Evolutionary conservation across 2,113 vertebrate species (phyloP).

Genomic region (Sterna hirundo): DNA sequence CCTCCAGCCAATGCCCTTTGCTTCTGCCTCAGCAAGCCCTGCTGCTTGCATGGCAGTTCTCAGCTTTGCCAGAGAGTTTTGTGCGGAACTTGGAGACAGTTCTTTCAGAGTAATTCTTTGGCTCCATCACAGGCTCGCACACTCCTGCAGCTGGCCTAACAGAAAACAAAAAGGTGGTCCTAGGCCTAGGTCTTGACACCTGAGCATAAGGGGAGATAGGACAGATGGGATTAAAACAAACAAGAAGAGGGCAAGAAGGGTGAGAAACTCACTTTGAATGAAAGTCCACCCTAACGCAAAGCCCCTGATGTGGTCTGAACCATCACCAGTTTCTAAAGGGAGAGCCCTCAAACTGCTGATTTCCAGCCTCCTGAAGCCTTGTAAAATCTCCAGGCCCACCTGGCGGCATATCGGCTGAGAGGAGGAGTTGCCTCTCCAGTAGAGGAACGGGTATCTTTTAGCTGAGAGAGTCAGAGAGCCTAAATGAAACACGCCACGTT

Average conservation of each 20-base stretch:
- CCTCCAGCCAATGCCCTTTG: fast-evolving
- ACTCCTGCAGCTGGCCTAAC: not conserved
- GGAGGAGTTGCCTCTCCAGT: not conserved
- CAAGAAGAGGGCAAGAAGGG: not conserved
- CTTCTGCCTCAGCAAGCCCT: not conserved
- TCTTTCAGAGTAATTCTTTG: not conserved
- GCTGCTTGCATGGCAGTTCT: not conserved
- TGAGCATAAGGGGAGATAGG: not conserved
- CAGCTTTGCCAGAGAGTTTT: not conserved
- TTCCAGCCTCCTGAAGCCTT: not conserved
- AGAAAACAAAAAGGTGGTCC: not conserved
- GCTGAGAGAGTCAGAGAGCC: not conserved
- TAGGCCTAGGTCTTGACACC: not conserved
- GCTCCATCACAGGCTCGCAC: not conserved
- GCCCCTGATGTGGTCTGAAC: not conserved
- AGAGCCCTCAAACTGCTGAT: not conserved
- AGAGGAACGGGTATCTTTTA: not conserved
- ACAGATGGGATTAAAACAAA: not conserved
- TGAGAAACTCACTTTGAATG: not conserved
- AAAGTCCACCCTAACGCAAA: not conserved
- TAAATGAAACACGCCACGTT: not conserved
- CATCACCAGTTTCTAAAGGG: not conserved
- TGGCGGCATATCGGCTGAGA: not conserved
- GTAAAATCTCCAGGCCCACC: not conserved
- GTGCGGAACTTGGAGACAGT: not conserved